Evolutionary conservation across 64 coral and sea anemone species (phyloP).

Genomic region (Trachythela sp.): DNA sequence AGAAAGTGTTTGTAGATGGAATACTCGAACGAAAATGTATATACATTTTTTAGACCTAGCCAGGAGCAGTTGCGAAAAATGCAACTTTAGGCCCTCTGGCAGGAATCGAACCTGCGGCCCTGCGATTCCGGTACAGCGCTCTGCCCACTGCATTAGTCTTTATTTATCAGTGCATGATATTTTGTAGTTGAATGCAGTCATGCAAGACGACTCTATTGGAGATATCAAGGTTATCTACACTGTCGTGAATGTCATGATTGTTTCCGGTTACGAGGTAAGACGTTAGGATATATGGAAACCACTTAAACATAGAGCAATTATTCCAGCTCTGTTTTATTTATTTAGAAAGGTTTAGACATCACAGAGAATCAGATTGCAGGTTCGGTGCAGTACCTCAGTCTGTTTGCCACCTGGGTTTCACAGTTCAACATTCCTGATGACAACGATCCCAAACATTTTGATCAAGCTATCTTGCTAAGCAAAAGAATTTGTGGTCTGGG

Average conservation of each 20-base stretch:
- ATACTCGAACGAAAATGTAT: too few relatives aligned
- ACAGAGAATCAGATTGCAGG: neutral
- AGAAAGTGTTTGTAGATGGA: too few relatives aligned
- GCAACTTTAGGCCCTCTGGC: too few relatives aligned
- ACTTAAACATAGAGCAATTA: too few relatives aligned
- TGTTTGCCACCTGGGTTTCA: neutral
- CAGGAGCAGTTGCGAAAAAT: too few relatives aligned
- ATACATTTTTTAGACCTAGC: too few relatives aligned
- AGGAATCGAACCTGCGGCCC: too few relatives aligned
- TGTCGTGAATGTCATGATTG: neutral
- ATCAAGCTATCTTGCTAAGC: neutral
- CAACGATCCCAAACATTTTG: neutral
- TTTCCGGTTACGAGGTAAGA: neutral
- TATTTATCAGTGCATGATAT: neutral
- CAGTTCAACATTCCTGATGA: neutral
- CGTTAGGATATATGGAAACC: too few relatives aligned
- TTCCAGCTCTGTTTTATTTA: neutral
- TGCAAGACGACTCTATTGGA: neutral
- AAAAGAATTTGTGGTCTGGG: neutral
- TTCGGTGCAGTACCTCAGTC: neutral
- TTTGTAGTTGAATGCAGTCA: neutral
- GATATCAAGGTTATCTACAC: neutral
- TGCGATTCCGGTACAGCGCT: too few relatives aligned
- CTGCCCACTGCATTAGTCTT: too few relatives aligned
- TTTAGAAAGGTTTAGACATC: neutral